Evolutionary conservation across 35 echinoderm and acorn worm species (phyloP), one percentile per base, ranked within the genome.

Genomic region (Apostichopus japonicus): DNA sequence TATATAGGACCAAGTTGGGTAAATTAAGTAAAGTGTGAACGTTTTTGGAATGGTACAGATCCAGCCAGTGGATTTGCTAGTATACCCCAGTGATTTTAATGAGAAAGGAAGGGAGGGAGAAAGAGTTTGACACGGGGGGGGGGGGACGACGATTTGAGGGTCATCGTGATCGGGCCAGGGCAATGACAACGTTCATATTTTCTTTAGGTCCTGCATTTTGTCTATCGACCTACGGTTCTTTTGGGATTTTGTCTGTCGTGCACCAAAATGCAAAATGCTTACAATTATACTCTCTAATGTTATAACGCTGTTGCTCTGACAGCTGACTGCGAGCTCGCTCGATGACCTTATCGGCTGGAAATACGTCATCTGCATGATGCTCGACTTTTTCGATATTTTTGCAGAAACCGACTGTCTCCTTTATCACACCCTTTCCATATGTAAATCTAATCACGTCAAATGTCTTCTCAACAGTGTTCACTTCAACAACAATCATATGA

Each of bases 191-290:
- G 33, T 44, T 44, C 33, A 44, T 44, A 44, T 44, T 44, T 44
- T 44, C 33, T 44, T 3, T 44, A 44, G 33, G 33, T 44, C 0
- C 33, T 44, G 33, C 2, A 44, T 44, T 44, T 44, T 44, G 33
- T 4, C 33, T 44, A 44, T 44, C 33, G 33, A 44, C 33, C 33
- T 82, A 82, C 22, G 79, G 79, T 82, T 54, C 33, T 82, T 23
- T 6, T 54, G 79, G 79, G 0, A 82, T 82, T 9, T 24, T 82
- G 54, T 24, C 24, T 23, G 79, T 82, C 54, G 25, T n/a, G 8
- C 79, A 53, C 22, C 22, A 82, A 82, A 82, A 82, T 24, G 79
- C 79, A 56, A 82, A 82, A 82, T 82, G 79, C 79, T 82, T 82
- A 56, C 79, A 82, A 4, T 82, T 82, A 56, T 44, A 82, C 3